Percentiles rank a stretch among this genome's conserved stretches.
phyloP scores from a whole-genome alignment of 1,140 invertebrate genomes.

The Pachyrhynchus sulphureomaculatus region DNA sequence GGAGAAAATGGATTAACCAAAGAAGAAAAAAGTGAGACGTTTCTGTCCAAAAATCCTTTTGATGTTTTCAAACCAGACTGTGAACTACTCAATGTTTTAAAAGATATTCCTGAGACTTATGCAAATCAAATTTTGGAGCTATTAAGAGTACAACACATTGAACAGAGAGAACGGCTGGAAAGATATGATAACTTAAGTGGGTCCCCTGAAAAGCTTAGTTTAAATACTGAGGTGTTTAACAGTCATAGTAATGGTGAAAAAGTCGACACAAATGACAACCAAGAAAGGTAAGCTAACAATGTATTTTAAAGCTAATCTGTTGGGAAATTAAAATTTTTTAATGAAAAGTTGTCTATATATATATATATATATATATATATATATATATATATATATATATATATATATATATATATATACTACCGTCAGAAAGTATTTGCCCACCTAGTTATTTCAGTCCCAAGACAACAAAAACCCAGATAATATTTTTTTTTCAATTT shows the following conservation, averaged over 20 bases:
- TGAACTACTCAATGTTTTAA: constrained; percentile 38
- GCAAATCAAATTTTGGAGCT: constrained; percentile 51
- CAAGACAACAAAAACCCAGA: too few species aligned
- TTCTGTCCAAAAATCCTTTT: constrained; percentile 19
- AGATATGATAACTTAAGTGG: constrained; percentile 4
- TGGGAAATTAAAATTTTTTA: too few species aligned
- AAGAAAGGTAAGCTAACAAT: too few species aligned
- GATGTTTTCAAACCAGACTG: constrained; percentile 24
- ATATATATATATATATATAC: too few species aligned
- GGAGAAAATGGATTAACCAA: background rate
- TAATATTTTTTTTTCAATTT: too few species aligned
- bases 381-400: too few species aligned
- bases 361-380: too few species aligned
- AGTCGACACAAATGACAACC: background rate
- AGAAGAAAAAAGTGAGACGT: constrained; percentile 8
- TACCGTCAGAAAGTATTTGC: too few species aligned
- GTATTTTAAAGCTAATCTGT: too few species aligned
- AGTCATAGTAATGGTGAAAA: background rate
- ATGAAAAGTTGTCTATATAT: too few species aligned
- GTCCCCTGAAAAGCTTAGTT: background rate
- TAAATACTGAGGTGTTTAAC: background rate
- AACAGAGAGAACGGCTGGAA: constrained; percentile 29
- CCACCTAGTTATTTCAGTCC: too few species aligned
- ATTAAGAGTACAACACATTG: constrained; percentile 44
- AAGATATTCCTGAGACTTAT: constrained; percentile 46